Percentiles rank a stretch among this genome's conserved stretches.
Conservation (phyloP, 2,888 invertebrate genomes). For the Andricus curvator region DNA sequence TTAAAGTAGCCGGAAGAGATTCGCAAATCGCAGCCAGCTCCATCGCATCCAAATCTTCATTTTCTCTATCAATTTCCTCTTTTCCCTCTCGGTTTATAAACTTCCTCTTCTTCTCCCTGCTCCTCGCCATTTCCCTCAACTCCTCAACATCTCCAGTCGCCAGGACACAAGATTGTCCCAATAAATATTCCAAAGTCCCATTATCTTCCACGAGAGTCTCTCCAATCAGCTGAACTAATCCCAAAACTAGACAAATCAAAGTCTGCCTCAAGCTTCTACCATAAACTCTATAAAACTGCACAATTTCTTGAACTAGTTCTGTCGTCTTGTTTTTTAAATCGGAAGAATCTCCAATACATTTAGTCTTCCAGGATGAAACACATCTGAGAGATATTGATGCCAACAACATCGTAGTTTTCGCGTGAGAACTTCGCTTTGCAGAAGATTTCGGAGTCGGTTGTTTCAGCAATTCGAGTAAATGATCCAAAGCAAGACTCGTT, state of each 20-base stretch:
- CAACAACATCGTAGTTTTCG: slow-evolving; percentile 69
- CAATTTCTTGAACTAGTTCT: slow-evolving; percentile 70
- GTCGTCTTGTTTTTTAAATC: slow-evolving; percentile 65
- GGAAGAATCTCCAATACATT: slow-evolving; percentile 65
- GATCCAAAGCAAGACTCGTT: slow-evolving; percentile 68
- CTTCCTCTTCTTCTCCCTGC: slow-evolving; percentile 59
- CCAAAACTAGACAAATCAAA: slow-evolving; percentile 69
- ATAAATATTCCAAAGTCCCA: slow-evolving; percentile 68
- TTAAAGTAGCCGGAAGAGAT: slow-evolving; percentile 72
- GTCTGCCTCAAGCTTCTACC: slow-evolving; percentile 71
- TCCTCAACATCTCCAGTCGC: slow-evolving; percentile 72
- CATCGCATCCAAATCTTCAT: slow-evolving; percentile 51
- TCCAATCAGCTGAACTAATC: slow-evolving; percentile 70
- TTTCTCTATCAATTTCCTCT: slow-evolving; percentile 42
- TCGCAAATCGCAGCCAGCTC: slow-evolving; percentile 61
- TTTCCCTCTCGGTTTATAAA: slow-evolving; percentile 46
- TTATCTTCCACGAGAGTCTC: slow-evolving; percentile 66
- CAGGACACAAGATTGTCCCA: slow-evolving; percentile 69
- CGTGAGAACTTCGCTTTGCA: slow-evolving; percentile 56
- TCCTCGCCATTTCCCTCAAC: slow-evolving; percentile 63
- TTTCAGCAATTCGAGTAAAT: slow-evolving; percentile 67
- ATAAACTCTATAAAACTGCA: slow-evolving; percentile 69
- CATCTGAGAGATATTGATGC: slow-evolving; percentile 73
- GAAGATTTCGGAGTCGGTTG: slow-evolving; percentile 53
- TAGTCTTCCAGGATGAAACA: slow-evolving; percentile 69